phyloP scores from a whole-genome alignment of 1,140 invertebrate genomes.

The Caenorhabditis inopinata region DNA sequence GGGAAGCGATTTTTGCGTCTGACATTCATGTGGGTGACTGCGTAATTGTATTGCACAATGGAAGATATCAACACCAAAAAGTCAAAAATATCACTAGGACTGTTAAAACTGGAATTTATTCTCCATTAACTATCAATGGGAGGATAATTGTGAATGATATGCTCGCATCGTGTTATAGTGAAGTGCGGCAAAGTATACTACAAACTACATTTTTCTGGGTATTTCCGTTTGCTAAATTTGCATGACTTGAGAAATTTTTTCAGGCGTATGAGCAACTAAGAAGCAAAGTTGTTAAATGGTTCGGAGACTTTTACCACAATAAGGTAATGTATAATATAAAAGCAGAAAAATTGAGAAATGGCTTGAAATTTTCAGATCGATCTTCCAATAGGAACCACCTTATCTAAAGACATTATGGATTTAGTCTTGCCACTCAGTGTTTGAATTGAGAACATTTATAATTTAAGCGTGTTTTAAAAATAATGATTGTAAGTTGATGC shows the following conservation, averaged over 20 bases:
- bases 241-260: background rate
- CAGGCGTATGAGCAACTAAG: background rate
- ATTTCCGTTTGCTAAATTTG: background rate
- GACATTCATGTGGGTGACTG: constrained; percentile 23
- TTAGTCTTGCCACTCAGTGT: background rate
- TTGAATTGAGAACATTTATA: background rate
- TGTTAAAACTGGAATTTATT: constrained; percentile 36
- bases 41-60: constrained; percentile 21
- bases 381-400: background rate
- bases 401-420: background rate
- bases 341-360: background rate
- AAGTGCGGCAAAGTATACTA: constrained; percentile 10
- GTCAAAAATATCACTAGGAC: constrained; percentile 4
- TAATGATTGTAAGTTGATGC: constrained; percentile 30
- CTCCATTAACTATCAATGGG: constrained; percentile 37
- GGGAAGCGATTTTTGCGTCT: background rate
- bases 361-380: background rate
- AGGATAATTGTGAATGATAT: constrained; percentile 42
- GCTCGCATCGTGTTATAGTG: constrained; percentile 35
- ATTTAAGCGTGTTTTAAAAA: background rate
- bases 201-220: constrained; percentile 35
- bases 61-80: constrained; percentile 27
- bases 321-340: background rate
- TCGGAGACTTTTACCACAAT: background rate
- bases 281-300: background rate